phyloP scores from a whole-genome alignment of 1,140 invertebrate genomes.

The Pseudobourletiella spinata region DNA sequence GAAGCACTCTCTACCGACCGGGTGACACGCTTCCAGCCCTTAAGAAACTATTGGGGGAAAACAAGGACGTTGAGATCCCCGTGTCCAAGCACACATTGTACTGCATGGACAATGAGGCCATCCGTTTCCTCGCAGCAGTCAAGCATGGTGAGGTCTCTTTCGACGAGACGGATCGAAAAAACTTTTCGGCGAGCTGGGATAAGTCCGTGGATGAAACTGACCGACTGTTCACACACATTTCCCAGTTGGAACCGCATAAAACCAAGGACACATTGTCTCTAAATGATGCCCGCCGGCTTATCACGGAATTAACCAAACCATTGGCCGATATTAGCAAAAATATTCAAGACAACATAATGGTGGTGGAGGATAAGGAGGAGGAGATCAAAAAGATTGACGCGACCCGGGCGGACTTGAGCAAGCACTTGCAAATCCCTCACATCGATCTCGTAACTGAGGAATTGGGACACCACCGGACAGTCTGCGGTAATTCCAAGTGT shows the following conservation, averaged over 20 bases:
- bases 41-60: slow-evolving; percentile 6
- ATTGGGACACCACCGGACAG: neutral
- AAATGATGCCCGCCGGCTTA: slow-evolving; percentile 12
- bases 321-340: slow-evolving; percentile 4
- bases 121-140: slow-evolving; percentile 22
- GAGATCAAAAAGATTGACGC: neutral
- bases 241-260: slow-evolving; percentile 3
- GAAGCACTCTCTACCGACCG: slow-evolving; percentile 26
- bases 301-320: slow-evolving; percentile 9
- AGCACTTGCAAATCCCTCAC: neutral
- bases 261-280: slow-evolving; percentile 16
- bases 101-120: slow-evolving; percentile 30
- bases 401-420: neutral
- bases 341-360: slow-evolving; percentile 10
- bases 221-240: slow-evolving; percentile 8
- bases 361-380: neutral
- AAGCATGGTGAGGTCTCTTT: slow-evolving; percentile 11
- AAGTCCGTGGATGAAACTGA: slow-evolving; percentile 4
- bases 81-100: slow-evolving; percentile 7
- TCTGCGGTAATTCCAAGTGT: neutral
- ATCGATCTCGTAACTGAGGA: neutral
- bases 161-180: neutral
- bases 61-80: slow-evolving; percentile 5
- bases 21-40: slow-evolving; percentile 12
- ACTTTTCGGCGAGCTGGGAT: slow-evolving; percentile 12